Evolutionary conservation across 2,797 vertebrate species (phyloP), one percentile per base, ranked within the genome.

Genomic region (Danio tinwini): DNA sequence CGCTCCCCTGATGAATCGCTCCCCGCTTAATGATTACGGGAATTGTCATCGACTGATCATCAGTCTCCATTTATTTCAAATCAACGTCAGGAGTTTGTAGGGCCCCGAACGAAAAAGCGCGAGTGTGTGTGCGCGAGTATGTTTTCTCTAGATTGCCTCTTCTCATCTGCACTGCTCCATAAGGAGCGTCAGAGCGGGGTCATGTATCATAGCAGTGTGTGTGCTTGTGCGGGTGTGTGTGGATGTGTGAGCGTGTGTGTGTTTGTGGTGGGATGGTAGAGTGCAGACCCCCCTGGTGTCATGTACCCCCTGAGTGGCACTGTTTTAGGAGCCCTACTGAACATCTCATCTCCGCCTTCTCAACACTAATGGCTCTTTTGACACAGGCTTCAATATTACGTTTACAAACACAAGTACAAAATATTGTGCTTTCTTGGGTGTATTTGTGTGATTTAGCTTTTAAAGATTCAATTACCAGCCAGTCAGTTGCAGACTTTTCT

Each of bases 41-140:
- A 94, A 93, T 91, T 81, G 59, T 91, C 92, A 91, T 89, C 87
- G 85, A 92, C 88, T 92, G 90, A 93, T 93, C 92, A 93, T 95
- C 92, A 90, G 86, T 95, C 92, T 94, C 86, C 91, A 90, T 95
- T 95, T 94, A 91, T 93, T 94, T 92, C 87, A 85, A 92, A 93
- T 94, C 91, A 89, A 84, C 85, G 89, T 93, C 92, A 91, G 88
- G 85, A 85, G 77, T 89, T 86, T 85, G 83, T 87, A 91, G 85
- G 81, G 82, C 83, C 88, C 62, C 65, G 68, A 78, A 82, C 29
- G 40, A 78, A 71, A 76, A 62, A 53, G 78, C 42, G 76, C 72
- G 80, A 70, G 80, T 65, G 74, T 64, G 81, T 65, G 75, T 68
- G 81, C 50, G 77, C 16, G 79, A 37, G 78, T 74, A 76, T 68